Conservation (phyloP, 2,113 vertebrate species). For the Gavialis gangeticus region DNA sequence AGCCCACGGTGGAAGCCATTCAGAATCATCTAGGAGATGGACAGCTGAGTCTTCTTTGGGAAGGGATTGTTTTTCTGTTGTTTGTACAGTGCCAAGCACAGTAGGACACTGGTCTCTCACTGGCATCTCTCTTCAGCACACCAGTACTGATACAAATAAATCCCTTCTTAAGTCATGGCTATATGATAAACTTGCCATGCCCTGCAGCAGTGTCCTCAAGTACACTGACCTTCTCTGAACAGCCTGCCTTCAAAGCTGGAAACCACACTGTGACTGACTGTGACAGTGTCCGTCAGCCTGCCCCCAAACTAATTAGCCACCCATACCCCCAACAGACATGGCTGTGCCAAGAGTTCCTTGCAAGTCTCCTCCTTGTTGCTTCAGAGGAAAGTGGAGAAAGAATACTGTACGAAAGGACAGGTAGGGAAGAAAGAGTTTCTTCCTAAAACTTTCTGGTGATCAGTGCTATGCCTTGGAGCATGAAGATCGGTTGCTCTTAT, state of each 20-base stretch:
- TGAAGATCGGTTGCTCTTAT: not conserved
- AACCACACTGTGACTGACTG: no score
- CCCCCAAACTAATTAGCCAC: no score
- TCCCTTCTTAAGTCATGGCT: not conserved
- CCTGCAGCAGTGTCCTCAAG: no score
- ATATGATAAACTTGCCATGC: no score
- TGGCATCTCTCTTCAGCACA: not conserved
- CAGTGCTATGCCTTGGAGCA: not conserved
- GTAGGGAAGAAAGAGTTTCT: not conserved
- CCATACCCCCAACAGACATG: no score
- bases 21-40: not conserved
- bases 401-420: not conserved
- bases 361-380: accelerated
- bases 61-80: not conserved
- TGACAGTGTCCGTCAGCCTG: no score
- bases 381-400: not conserved
- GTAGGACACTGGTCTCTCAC: not conserved
- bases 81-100: accelerated
- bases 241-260: no score
- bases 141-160: accelerated
- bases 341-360: not conserved
- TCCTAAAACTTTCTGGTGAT: not conserved
- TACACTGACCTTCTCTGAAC: no score
- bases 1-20: not conserved
- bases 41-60: not conserved